Evolutionary conservation across 2,888 invertebrate genomes (phyloP).

Genomic region (Caenorhabditis sinica): DNA sequence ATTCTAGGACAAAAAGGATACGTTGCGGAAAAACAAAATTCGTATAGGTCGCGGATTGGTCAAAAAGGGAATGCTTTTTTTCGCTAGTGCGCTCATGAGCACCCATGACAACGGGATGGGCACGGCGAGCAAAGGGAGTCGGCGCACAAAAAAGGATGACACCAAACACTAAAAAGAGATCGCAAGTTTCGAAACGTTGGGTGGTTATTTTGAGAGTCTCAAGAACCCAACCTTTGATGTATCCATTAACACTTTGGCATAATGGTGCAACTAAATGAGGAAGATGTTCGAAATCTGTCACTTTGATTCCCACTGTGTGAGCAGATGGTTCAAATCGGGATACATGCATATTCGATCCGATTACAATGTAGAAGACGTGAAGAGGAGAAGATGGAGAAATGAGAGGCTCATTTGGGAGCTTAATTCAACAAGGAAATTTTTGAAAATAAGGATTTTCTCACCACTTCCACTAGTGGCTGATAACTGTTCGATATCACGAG

Average conservation of each 20-base stretch:
- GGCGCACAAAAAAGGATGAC: slow-evolving; percentile 39
- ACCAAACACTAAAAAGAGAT: slow-evolving; percentile 27
- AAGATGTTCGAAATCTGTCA: slow-evolving; percentile 77
- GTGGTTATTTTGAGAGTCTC: background rate
- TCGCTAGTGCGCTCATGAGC: slow-evolving; percentile 21
- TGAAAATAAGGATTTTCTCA: slow-evolving; percentile 30
- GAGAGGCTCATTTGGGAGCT: slow-evolving; percentile 73
- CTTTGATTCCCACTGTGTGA: slow-evolving; percentile 73
- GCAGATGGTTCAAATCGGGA: slow-evolving; percentile 74
- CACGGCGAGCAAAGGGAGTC: slow-evolving; percentile 14
- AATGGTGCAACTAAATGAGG: slow-evolving; percentile 75
- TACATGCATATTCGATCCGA: slow-evolving; percentile 65
- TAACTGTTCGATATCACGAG: slow-evolving; percentile 76
- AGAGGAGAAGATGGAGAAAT: slow-evolving; percentile 80
- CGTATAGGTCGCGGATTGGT: slow-evolving; percentile 57
- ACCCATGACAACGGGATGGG: slow-evolving; percentile 44
- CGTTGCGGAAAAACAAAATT: slow-evolving; percentile 8
- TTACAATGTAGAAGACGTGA: slow-evolving; percentile 79
- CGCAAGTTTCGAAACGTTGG: no score
- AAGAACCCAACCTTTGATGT: slow-evolving; percentile 63
- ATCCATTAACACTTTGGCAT: slow-evolving; percentile 77
- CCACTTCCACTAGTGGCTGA: slow-evolving; percentile 76
- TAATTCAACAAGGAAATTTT: slow-evolving; percentile 14
- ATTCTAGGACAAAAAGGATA: background rate
- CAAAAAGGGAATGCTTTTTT: slow-evolving; percentile 45